Conservation (phyloP, 2,797 vertebrate species). For the Alosa sapidissima region DNA sequence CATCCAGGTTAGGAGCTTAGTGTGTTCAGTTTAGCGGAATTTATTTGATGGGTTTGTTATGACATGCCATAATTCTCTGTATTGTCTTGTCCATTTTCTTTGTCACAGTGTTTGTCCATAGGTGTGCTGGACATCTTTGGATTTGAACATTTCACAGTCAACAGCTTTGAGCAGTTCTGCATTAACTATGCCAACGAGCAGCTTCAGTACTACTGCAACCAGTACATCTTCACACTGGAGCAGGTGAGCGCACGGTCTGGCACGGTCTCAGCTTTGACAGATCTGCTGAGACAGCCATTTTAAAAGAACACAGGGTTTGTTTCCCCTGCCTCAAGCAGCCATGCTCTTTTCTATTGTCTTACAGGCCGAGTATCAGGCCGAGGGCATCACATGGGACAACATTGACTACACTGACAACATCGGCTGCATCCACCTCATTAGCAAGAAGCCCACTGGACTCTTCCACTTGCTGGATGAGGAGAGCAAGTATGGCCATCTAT, state of each 20-base stretch:
- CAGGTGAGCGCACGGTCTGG: conserved; percentile 73
- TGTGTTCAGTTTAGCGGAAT: background rate
- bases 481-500: conserved; percentile 78
- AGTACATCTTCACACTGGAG: conserved; percentile 87
- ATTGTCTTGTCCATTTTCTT: conserved; percentile 17
- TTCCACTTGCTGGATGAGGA: conserved; percentile 90
- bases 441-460: conserved; percentile 84
- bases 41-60: background rate
- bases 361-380: conserved; percentile 89
- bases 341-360: conserved; percentile 11
- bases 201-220: conserved; percentile 90
- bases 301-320: background rate
- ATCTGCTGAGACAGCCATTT: too few relatives aligned
- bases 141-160: conserved; percentile 90
- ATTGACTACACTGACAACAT: conserved; percentile 88
- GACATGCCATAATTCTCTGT: background rate
- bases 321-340: too few relatives aligned
- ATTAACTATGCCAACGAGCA: conserved; percentile 95
- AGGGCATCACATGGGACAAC: conserved; percentile 90
- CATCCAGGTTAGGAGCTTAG: conserved; percentile 75
- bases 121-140: conserved; percentile 95
- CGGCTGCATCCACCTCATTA: conserved; percentile 89
- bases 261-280: background rate
- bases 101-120: conserved; percentile 84
- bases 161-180: conserved; percentile 97